phyloP scores from a whole-genome alignment of 2,888 invertebrate genomes.

The Dendrolimus pini region DNA sequence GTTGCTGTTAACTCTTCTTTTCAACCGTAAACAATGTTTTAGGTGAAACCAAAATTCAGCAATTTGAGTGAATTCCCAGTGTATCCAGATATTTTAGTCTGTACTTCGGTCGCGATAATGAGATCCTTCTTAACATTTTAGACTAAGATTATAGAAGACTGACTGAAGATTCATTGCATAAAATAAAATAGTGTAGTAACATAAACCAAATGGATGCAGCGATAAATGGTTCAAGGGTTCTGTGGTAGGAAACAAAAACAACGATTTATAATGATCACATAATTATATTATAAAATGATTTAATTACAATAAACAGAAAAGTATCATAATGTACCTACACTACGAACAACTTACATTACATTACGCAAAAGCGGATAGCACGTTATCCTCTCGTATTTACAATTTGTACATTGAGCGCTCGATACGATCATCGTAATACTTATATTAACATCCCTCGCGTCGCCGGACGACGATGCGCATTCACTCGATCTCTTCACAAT shows the following conservation, averaged over 20 bases:
- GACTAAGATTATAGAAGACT: too few relatives aligned
- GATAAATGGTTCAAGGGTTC: too few relatives aligned
- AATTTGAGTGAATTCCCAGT: too few relatives aligned
- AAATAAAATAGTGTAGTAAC: too few relatives aligned
- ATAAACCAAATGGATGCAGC: too few relatives aligned
- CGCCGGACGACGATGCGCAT: constrained; percentile 21
- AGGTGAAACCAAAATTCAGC: too few relatives aligned
- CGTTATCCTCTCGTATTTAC: constrained; percentile 75
- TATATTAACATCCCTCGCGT: constrained; percentile 57
- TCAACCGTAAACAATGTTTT: too few relatives aligned
- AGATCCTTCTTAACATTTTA: too few relatives aligned
- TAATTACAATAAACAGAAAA: constrained; percentile 78
- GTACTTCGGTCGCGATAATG: too few relatives aligned
- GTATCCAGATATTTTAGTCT: too few relatives aligned
- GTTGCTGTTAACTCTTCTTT: too few relatives aligned
- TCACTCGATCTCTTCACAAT: constrained; percentile 30
- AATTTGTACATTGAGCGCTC: constrained; percentile 78
- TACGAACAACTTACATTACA: constrained; percentile 71
- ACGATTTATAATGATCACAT: constrained; percentile 73
- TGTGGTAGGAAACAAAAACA: constrained; percentile 42
- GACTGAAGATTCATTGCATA: too few relatives aligned
- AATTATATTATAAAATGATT: constrained; percentile 79
- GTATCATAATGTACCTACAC: constrained; percentile 77
- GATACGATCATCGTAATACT: constrained; percentile 69
- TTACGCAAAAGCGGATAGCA: constrained; percentile 74